Base-by-base conservation (phyloP, 1,140 invertebrate genomes). In the Steinernema feltiae region DNA sequence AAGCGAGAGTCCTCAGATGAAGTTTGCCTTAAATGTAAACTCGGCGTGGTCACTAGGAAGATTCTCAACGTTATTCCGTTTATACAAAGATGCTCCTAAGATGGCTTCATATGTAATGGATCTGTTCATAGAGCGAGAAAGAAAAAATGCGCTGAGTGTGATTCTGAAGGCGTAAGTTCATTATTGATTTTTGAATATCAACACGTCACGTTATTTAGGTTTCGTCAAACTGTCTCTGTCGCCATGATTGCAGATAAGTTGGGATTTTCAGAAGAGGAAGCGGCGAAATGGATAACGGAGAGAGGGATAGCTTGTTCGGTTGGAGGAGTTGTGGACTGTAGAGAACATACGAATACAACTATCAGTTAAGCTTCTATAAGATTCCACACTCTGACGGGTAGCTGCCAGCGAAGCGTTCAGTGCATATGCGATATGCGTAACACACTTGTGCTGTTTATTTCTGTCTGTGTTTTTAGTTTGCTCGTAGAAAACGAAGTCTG, bases 131-230 rank as follows among this genome's bases (percentile, higher is more conserved):
- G 92, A 94, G 69, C 89, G 95, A 84, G 94, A 96, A 86, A 89
- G 95, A 85, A 96, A 94, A 88, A 88, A 89, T 82, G 95, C 94
- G 81, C 89, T 98, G 81, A 95, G 93, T 88, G 89, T 89, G 83
- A 93, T 98, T 87, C 91, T 98, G 80, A 98, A 97, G 91, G 91
- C 94, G 95, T 98, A 94, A 90, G 94, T 95, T n/a, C n/a, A n/a
- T n/a, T n/a, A n/a, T n/a, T n/a, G n/a, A n/a, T n/a, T n/a, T 86
- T 85, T 70, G 70, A 27, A 41, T 41, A 41, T 41, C 24, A 15
- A 3, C 53, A n/a, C 12, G 53, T n/a, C 53, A 63, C 24, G 7
- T 27, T 63, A 27, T 84, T 80, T 92, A 97, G 94, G 90, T 97
- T 94, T 90, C 93, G 94, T 84, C 94, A 93, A 89, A 91, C 90